phyloP scores from a whole-genome alignment of 2,797 vertebrate genomes.

The Thaleichthys pacificus region DNA sequence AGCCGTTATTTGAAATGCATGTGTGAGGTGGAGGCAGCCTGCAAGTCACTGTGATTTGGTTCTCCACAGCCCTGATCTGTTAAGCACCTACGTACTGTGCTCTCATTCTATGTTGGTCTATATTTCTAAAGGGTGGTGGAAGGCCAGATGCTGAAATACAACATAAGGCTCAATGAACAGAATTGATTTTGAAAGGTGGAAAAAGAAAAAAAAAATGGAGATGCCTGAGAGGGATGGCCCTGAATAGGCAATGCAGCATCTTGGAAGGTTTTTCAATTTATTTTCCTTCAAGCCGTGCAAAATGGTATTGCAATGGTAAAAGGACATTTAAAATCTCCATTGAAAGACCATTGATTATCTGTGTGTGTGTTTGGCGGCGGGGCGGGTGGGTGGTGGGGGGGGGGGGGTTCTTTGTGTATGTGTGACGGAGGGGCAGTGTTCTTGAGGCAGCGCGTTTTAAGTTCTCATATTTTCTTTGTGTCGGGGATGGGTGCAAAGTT shows the following conservation, averaged over 20 bases:
- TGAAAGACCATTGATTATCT: background rate
- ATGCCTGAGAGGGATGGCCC: background rate
- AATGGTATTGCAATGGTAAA: background rate
- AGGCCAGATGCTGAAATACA: conserved; percentile 7
- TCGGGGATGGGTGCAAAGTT: background rate
- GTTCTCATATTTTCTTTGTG: conserved; percentile 7
- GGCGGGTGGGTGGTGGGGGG: no score
- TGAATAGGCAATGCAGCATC: background rate
- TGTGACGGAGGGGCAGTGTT: background rate
- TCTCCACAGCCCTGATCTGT: background rate
- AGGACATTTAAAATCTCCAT: conserved; percentile 1
- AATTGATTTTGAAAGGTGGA: conserved; percentile 9
- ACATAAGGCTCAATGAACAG: background rate
- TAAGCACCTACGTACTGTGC: background rate
- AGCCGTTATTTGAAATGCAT: conserved; percentile 9
- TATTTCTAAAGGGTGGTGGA: background rate
- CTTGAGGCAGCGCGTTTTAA: background rate
- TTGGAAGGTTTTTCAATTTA: conserved; percentile 3
- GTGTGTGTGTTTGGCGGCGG: conserved; percentile 7
- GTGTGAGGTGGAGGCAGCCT: background rate
- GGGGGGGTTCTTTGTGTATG: background rate
- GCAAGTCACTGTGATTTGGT: conserved; percentile 12
- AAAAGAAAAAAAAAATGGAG: background rate
- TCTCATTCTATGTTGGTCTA: background rate
- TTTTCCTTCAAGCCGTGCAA: background rate